These are phyloP conservation scores for Platypus cylindrus DNA, from an alignment of 2,888 invertebrate species.

Conservation along the genomic window DNA sequence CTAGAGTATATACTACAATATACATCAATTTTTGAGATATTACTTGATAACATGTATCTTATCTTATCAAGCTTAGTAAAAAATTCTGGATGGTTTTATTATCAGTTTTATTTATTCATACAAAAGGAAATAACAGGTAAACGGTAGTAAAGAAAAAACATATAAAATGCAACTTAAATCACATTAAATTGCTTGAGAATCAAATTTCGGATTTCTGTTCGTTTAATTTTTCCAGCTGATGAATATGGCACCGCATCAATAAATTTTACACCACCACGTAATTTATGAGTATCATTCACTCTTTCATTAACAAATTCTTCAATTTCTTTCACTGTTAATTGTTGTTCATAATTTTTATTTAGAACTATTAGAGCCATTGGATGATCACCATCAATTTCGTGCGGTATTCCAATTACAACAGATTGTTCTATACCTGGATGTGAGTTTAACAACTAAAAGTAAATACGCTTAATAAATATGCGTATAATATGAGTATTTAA, in stretches of 20 bases:
- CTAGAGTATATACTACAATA: no score
- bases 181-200: no score
- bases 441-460: conserved; percentile 1
- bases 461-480: neutral
- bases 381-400: conserved; percentile 28
- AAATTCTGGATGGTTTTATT: no score
- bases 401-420: conserved; percentile 27
- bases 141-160: no score
- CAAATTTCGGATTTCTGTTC: no score
- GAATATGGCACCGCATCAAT: conserved; percentile 25
- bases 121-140: no score
- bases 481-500: neutral
- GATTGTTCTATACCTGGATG: conserved; percentile 26
- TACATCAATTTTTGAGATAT: no score
- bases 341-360: conserved; percentile 8
- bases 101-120: no score
- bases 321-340: conserved; percentile 21
- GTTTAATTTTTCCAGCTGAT: conserved; percentile 29
- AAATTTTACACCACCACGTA: conserved; percentile 29
- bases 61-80: no score
- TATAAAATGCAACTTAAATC: no score
- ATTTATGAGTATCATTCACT: conserved; percentile 25
- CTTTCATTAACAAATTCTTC: conserved; percentile 22
- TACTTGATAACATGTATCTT: no score
- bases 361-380: conserved; percentile 25